A percentile compares a stretch with the other conserved stretches of the same genome.
phyloP scores from a whole-genome alignment of 1,140 invertebrate species.

The Homalodisca vitripennis region DNA sequence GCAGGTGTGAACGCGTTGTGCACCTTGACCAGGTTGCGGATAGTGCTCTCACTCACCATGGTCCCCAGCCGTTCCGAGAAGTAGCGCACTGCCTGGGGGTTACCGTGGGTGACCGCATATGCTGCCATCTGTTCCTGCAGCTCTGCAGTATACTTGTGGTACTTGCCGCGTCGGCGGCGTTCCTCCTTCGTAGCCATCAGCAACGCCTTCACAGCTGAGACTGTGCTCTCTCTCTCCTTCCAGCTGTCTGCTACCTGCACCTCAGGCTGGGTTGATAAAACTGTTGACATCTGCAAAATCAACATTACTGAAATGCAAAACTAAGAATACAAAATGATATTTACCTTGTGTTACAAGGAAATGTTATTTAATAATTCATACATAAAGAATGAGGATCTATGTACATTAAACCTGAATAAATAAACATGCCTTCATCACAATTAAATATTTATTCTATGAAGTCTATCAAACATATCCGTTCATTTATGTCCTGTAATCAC shows the following conservation, averaged over 20 bases:
- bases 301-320: too few species aligned
- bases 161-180: conserved; percentile 46
- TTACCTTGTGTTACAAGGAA: too few species aligned
- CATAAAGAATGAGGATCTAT: too few species aligned
- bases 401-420: too few species aligned
- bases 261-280: neutral
- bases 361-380: too few species aligned
- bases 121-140: conserved; percentile 46
- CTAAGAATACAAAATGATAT: too few species aligned
- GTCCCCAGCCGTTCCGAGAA: conserved; percentile 45
- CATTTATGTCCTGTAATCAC: too few species aligned
- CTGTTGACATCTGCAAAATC: conserved; percentile 10
- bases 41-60: conserved; percentile 46
- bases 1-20: conserved; percentile 43
- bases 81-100: conserved; percentile 42
- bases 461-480: too few species aligned
- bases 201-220: conserved; percentile 45
- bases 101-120: conserved; percentile 45
- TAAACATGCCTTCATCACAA: too few species aligned
- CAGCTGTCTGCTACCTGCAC: neutral
- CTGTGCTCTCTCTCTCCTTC: conserved; percentile 36
- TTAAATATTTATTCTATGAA: too few species aligned
- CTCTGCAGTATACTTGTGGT: conserved; percentile 47
- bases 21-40: conserved; percentile 47
- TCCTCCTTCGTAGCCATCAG: conserved; percentile 46